These are phyloP conservation scores for Torymus texanus DNA, from an alignment of 2,888 invertebrate species.

Conservation along the genomic window DNA sequence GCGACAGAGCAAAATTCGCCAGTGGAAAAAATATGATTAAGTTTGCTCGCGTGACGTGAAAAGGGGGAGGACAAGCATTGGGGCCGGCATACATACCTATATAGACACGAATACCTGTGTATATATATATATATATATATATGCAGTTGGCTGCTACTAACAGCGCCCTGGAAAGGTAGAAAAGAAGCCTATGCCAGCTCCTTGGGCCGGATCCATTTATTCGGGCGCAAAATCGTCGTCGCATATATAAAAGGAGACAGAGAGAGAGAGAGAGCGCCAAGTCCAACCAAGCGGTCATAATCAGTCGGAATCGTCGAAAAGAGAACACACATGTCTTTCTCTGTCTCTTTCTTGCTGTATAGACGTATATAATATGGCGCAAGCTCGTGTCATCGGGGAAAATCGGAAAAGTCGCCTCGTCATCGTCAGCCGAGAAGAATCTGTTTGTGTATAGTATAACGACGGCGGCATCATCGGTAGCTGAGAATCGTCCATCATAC, in stretches of 20 bases:
- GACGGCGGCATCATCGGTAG: no score
- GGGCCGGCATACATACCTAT: not conserved
- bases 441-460: slow-evolving; percentile 63
- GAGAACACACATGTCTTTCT: slow-evolving; percentile 60
- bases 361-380: slow-evolving; percentile 24
- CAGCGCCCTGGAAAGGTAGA: not conserved
- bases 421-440: slow-evolving; percentile 66
- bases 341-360: not conserved
- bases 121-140: no score
- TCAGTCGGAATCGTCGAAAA: slow-evolving; percentile 70
- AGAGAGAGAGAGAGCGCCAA: not conserved
- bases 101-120: no score
- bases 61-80: slow-evolving; percentile 15
- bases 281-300: slow-evolving; percentile 68
- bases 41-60: slow-evolving; percentile 42
- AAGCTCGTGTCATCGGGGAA: slow-evolving; percentile 52
- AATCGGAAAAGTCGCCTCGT: slow-evolving; percentile 69
- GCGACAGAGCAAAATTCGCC: slow-evolving; percentile 3
- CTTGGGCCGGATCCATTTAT: slow-evolving; percentile 16
- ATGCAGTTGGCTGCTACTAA: slow-evolving; percentile 11
- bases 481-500: slow-evolving; percentile 74
- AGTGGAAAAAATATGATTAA: slow-evolving; percentile 45
- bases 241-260: slow-evolving; percentile 49
- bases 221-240: slow-evolving; percentile 63
- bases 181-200: no score